These are phyloP conservation scores for Galerucella calmariensis DNA, from an alignment of 2,888 invertebrate species.

Conservation along the genomic window DNA sequence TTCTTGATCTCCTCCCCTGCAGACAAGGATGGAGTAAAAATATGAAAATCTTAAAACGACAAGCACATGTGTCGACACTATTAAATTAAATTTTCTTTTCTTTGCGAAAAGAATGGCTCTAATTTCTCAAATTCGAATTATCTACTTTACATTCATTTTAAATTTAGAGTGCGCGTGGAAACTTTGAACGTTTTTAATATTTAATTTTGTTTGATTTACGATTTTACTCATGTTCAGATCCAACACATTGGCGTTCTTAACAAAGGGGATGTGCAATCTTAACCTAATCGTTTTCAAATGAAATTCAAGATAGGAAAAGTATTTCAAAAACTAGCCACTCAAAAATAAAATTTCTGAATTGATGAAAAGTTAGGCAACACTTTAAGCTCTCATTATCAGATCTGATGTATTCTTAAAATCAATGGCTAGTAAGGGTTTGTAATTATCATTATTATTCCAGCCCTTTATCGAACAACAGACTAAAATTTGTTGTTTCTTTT, in stretches of 20 bases:
- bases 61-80: conserved; percentile 65
- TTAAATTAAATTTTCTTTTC: conserved; percentile 65
- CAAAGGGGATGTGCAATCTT: not conserved
- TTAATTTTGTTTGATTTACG: conserved; percentile 67
- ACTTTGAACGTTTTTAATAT: conserved; percentile 66
- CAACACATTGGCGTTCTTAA: conserved; percentile 42
- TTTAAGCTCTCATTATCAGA: no score
- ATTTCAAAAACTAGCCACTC: no score
- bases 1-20: conserved; percentile 37
- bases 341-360: no score
- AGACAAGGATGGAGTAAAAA: conserved; percentile 52
- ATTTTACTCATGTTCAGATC: conserved; percentile 62
- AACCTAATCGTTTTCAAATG: not conserved
- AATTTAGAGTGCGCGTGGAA: conserved; percentile 64
- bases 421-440: no score
- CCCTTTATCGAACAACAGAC: no score
- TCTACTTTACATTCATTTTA: conserved; percentile 67
- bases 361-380: no score
- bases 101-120: conserved; percentile 64
- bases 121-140: conserved; percentile 67
- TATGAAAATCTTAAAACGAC: conserved; percentile 64
- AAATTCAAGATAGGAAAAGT: no score
- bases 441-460: no score
- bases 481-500: no score
- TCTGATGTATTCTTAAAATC: no score